Conservation (phyloP, 2,888 invertebrate species). For the Stenoptilia bipunctidactyla region DNA sequence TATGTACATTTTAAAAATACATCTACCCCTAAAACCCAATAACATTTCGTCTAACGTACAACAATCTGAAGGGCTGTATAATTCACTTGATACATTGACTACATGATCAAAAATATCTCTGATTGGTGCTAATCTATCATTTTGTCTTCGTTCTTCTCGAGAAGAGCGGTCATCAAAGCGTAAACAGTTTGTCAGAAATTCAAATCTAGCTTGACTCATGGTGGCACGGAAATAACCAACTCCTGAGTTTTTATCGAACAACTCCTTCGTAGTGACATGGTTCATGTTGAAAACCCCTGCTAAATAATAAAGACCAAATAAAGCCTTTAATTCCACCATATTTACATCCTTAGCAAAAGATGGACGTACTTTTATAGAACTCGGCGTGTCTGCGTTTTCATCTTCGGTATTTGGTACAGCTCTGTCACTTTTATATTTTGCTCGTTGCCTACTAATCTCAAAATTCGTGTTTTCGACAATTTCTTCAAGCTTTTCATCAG, state of each 20-base stretch:
- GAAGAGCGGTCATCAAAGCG: slow-evolving; percentile 11
- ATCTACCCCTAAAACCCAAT: slow-evolving; percentile 5
- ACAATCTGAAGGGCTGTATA: slow-evolving; percentile 7
- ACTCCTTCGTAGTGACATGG: slow-evolving; percentile 12
- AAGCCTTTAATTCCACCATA: slow-evolving; percentile 13
- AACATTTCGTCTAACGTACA: slow-evolving; percentile 7
- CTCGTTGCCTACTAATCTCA: slow-evolving; percentile 10
- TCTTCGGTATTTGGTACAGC: slow-evolving; percentile 9
- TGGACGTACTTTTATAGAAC: slow-evolving; percentile 7
- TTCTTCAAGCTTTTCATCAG: slow-evolving; percentile 10
- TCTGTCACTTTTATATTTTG: slow-evolving; percentile 12
- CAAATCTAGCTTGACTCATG: slow-evolving; percentile 12
- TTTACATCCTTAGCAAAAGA: slow-evolving; percentile 12
- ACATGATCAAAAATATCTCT: slow-evolving; percentile 7
- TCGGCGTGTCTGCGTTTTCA: slow-evolving; percentile 10
- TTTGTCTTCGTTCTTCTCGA: slow-evolving; percentile 7
- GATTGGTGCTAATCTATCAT: slow-evolving; percentile 6
- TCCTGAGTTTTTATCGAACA: slow-evolving; percentile 13
- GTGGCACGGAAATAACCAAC: slow-evolving; percentile 14
- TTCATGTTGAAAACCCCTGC: slow-evolving; percentile 15
- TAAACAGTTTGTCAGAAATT: slow-evolving; percentile 12
- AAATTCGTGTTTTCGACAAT: slow-evolving; percentile 10
- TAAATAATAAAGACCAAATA: slow-evolving; percentile 14
- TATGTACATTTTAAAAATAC: slow-evolving; percentile 1
- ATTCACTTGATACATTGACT: slow-evolving; percentile 6